These are phyloP conservation scores for Albula goreensis DNA, from an alignment of 2,113 vertebrate species.

Conservation along the genomic window DNA sequence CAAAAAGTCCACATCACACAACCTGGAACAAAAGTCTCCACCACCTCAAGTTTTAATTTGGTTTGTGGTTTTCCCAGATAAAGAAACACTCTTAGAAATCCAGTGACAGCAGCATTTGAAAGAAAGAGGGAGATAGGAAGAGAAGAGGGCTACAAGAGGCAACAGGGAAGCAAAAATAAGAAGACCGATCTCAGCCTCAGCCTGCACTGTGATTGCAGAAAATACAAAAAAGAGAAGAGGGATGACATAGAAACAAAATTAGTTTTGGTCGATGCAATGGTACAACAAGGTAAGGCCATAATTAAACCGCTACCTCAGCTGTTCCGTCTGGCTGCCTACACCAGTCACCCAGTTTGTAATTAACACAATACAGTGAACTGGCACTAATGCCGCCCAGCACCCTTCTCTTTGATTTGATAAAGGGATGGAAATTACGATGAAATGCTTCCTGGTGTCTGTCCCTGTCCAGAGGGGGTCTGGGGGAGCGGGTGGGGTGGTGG, in stretches of 20 bases:
- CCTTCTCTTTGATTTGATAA: slow-evolving; percentile 48
- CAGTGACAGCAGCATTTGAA: slow-evolving; percentile 23
- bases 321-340: slow-evolving; percentile 52
- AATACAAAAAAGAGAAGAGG: slow-evolving; percentile 8
- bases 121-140: slow-evolving; percentile 33
- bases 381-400: slow-evolving; percentile 52
- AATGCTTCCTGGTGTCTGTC: slow-evolving; percentile 24
- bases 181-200: neutral
- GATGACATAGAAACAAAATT: slow-evolving; percentile 7
- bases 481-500: neutral
- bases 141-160: neutral
- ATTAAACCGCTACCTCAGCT: slow-evolving; percentile 50
- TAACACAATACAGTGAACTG: slow-evolving; percentile 47
- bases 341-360: slow-evolving; percentile 61
- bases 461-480: slow-evolving; percentile 19
- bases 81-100: slow-evolving; percentile 37
- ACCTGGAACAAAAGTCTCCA: neutral
- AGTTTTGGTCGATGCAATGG: slow-evolving; percentile 4
- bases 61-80: slow-evolving; percentile 35
- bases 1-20: neutral
- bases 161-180: neutral
- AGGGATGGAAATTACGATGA: slow-evolving; percentile 14
- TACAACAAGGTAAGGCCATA: slow-evolving; percentile 33
- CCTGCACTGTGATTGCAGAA: neutral
- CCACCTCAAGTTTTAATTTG: slow-evolving; percentile 52